Base-by-base conservation (phyloP, 2,888 invertebrate species). In the Ophion ventricosus region DNA sequence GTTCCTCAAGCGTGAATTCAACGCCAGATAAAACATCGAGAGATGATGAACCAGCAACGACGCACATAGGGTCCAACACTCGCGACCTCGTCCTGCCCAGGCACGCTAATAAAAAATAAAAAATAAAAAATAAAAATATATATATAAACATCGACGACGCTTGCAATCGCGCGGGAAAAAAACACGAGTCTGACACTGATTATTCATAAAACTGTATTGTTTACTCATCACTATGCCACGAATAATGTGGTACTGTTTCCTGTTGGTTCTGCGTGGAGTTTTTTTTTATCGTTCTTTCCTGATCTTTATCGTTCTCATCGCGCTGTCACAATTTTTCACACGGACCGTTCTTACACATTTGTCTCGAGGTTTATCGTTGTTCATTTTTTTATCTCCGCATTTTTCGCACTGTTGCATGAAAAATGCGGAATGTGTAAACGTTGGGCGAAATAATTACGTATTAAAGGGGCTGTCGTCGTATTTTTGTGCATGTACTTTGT, bases 41-140 rank as follows among this genome's bases (percentile, higher is more conserved):
- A 43, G 20, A 79, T 72, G 72, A 79, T 79, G 64, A 72, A 72
- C 57, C 72, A 72, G 57, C 57, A 63, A 17, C 29, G 66, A 57
- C 8, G 35, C 57, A 20, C 8, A 57, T n/a, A n/a, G 5, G 57
- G 20, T 8, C 20, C 57, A 14, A 54, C 17, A 35, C 54, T 54
- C 54, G 35, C 35, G 35, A 35, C 35, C 35, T 8, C 35, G 57
- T 57, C 10, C 20, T 10, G 10, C 20, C 35, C 1, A 61, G 5
- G 29, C 10, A 26, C 3, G 8, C 4, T 26, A 17, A 35, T n/a
- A 35, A 35, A 35, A n/a, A 63, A 35, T n/a, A 35, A 8, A 7
- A 8, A 35, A 64, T 1, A 63, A 63, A 29, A 63, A 11, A 43
- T 11, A 43, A 43, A 4, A 49, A 49, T 4, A 17, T n/a, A n/a